These are phyloP conservation scores for Sipha flava DNA, from an alignment of 1,140 invertebrate genomes.

Conservation along the genomic window DNA sequence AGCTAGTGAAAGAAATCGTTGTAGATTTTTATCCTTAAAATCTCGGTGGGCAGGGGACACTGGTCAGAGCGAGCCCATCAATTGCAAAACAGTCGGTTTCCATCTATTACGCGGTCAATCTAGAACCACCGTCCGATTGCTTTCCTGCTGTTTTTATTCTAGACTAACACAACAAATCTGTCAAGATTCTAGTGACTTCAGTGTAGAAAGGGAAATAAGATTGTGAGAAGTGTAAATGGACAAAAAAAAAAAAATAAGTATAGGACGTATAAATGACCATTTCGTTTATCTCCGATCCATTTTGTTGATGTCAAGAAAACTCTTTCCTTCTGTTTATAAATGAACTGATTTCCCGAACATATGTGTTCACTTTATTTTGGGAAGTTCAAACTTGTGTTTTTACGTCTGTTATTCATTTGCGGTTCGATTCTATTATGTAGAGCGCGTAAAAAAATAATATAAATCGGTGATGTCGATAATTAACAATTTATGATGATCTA, in stretches of 20 bases:
- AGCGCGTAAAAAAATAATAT: too few species aligned
- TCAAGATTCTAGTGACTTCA: neutral
- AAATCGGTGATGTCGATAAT: too few species aligned
- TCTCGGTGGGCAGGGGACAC: neutral
- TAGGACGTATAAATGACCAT: conserved; percentile 5
- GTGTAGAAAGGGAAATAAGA: neutral
- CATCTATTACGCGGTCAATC: conserved; percentile 25
- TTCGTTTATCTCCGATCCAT: conserved; percentile 20
- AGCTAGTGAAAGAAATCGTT: neutral
- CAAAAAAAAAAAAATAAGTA: neutral
- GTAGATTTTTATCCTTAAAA: neutral
- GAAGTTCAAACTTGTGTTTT: neutral
- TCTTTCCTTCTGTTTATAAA: conserved; percentile 4
- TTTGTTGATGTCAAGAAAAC: conserved; percentile 2
- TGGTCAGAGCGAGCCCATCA: neutral
- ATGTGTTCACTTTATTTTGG: neutral
- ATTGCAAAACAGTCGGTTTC: conserved; percentile 19
- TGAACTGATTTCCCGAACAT: conserved; percentile 13
- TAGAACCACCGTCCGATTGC: neutral
- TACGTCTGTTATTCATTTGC: neutral
- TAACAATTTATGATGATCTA: too few species aligned
- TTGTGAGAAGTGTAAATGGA: neutral
- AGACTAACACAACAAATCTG: neutral
- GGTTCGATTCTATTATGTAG: neutral
- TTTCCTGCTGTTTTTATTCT: neutral